A percentile compares a stretch with the other conserved stretches of the same genome.
Conservation (phyloP, 2,797 vertebrate species). For the Schizopygopsis pylzovi region DNA sequence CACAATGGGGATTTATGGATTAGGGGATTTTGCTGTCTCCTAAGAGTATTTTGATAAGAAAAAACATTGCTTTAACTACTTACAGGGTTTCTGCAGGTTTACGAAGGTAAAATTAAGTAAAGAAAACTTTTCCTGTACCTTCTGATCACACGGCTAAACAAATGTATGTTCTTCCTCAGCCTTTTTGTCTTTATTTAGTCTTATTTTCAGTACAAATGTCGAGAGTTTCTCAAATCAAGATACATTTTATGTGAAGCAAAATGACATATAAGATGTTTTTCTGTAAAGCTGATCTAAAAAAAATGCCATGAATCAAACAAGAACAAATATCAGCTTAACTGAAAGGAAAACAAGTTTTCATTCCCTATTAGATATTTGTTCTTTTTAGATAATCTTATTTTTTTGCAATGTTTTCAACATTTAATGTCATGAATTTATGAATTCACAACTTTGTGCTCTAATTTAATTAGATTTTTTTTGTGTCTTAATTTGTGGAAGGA, state of each 20-base stretch:
- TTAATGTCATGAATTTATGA: not conserved
- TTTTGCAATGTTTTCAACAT: no score
- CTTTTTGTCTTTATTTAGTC: slow-evolving; percentile 2
- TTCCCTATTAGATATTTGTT: not conserved
- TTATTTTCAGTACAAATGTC: not conserved
- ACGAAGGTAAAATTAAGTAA: not conserved
- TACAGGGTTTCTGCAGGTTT: not conserved
- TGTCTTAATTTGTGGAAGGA: not conserved
- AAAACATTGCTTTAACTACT: not conserved
- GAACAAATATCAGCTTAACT: not conserved
- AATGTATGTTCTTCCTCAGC: not conserved
- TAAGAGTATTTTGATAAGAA: not conserved
- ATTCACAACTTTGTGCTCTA: not conserved
- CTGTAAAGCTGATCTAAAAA: no score
- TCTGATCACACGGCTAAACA: not conserved
- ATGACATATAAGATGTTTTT: not conserved
- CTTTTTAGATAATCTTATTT: no score
- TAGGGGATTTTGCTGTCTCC: not conserved
- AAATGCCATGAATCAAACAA: not conserved
- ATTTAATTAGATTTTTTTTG: not conserved
- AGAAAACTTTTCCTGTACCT: not conserved
- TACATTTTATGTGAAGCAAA: not conserved
- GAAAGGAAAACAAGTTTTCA: not conserved
- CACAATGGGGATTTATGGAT: not conserved
- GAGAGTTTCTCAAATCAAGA: not conserved